phyloP scores from a whole-genome alignment of 1,140 invertebrate genomes.

The Phymorhynchus buccinoides region DNA sequence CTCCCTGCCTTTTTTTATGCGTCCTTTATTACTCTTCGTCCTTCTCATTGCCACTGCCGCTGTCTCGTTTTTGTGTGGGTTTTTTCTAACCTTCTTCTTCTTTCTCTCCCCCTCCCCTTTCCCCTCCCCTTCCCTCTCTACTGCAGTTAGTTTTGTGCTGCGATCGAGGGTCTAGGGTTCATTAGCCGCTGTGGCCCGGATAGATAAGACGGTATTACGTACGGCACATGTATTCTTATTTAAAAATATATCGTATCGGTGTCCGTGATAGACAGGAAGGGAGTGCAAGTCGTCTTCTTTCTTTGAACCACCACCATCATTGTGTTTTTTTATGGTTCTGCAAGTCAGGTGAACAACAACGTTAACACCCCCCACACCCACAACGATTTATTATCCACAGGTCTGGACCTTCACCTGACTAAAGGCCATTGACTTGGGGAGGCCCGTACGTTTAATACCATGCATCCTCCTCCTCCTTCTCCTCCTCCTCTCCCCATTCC shows the following conservation, averaged over 20 bases:
- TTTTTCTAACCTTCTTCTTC: too few species aligned
- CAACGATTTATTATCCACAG: not conserved
- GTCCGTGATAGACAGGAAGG: not conserved
- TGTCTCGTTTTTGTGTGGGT: too few species aligned
- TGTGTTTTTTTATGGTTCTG: too few species aligned
- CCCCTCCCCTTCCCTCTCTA: not conserved
- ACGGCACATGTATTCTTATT: not conserved
- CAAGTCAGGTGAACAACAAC: slow-evolving; percentile 11
- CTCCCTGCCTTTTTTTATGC: not conserved
- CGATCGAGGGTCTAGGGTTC: not conserved
- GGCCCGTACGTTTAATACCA: not conserved
- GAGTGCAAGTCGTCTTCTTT: too few species aligned
- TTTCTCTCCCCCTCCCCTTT: not conserved
- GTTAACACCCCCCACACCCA: too few species aligned
- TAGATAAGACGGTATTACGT: not conserved
- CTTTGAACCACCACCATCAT: too few species aligned
- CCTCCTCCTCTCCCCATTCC: not conserved
- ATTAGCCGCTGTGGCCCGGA: not conserved
- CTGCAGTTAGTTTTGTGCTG: not conserved
- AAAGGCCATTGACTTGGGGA: not conserved
- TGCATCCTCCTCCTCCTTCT: too few species aligned
- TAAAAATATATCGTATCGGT: too few species aligned
- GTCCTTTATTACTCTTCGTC: too few species aligned
- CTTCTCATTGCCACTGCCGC: not conserved
- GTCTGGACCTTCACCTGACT: not conserved